A percentile compares a stretch with the other conserved stretches of the same genome.
Evolutionary conservation across 2,113 vertebrate species (phyloP).

Genomic region (cattle (Bos taurus)): ARS-UCD2.0 NC_082638.1:1652501-1653000

Average conservation of each 20-base stretch:
- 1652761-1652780: neutral
- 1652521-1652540: neutral
- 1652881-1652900: neutral
- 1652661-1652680: neutral
- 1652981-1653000: rapidly evolving
- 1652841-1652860: neutral
- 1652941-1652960: rapidly evolving
- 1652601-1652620: rapidly evolving
- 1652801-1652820: neutral
- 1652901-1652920: neutral
- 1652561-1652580: rapidly evolving
- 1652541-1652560: neutral
- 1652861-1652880: neutral
- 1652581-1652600: neutral
- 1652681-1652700: neutral
- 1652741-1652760: neutral
- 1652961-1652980: rapidly evolving
- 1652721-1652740: neutral
- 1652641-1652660: neutral
- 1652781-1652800: rapidly evolving
- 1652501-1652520: neutral
- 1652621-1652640: neutral
- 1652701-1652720: neutral
- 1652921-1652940: neutral
- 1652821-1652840: neutral